Percentiles rank a stretch among this genome's conserved stretches.
phyloP scores from a whole-genome alignment of 2,888 invertebrate genomes.

The Rhamphomyia laevipes region DNA sequence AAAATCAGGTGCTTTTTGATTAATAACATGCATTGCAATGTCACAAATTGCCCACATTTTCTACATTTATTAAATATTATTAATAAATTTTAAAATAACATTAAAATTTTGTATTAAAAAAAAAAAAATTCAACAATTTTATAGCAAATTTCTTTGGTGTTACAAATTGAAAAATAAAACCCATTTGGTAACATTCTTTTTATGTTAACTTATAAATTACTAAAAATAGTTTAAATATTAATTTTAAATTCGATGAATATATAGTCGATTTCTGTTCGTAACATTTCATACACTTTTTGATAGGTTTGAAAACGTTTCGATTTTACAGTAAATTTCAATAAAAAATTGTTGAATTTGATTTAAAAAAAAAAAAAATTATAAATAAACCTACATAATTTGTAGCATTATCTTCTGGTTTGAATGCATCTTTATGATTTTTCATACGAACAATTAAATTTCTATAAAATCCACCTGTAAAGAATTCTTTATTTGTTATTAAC shows the following conservation, averaged over 20 bases:
- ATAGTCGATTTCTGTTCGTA: no score
- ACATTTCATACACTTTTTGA: no score
- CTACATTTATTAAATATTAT: slow-evolving; percentile 49
- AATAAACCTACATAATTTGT: slow-evolving; percentile 69
- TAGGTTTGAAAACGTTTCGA: no score
- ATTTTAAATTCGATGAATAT: no score
- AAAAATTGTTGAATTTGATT: no score
- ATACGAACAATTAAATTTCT: slow-evolving; percentile 86
- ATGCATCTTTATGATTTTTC: slow-evolving; percentile 86
- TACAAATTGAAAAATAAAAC: no score
- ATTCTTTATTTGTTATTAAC: slow-evolving; percentile 82
- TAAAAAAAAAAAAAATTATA: no score
- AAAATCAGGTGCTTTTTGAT: slow-evolving; percentile 75
- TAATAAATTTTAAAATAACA: slow-evolving; percentile 14
- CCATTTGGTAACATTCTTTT: no score
- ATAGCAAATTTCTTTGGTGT: background rate
- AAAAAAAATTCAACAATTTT: slow-evolving; percentile 4
- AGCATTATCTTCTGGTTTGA: slow-evolving; percentile 68
- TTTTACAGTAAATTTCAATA: no score
- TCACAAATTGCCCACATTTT: slow-evolving; percentile 97
- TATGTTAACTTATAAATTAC: no score
- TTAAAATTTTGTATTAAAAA: background rate
- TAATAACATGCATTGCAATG: slow-evolving; percentile 80
- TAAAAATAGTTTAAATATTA: no score
- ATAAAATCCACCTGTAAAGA: slow-evolving; percentile 91